A percentile compares a stretch with the other conserved stretches of the same genome.
phyloP scores from a whole-genome alignment of 2,797 vertebrate genomes.

The Taenioides sp. region DNA sequence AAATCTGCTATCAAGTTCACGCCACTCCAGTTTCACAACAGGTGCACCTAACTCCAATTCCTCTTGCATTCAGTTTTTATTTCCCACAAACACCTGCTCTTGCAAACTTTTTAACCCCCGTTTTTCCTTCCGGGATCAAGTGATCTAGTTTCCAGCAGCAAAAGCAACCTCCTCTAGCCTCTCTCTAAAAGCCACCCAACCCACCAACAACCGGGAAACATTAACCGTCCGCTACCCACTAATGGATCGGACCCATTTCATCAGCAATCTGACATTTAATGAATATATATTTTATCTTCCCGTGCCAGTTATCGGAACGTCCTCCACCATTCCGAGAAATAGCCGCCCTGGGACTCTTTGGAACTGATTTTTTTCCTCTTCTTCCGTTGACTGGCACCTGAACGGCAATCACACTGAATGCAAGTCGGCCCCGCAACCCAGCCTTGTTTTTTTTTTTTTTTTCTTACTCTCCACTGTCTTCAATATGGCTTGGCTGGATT shows the following conservation, averaged over 20 bases:
- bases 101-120: constrained; percentile 55
- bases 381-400: constrained; percentile 78
- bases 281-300: constrained; percentile 89
- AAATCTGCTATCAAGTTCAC: constrained; percentile 54
- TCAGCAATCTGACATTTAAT: constrained; percentile 88
- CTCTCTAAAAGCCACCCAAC: constrained; percentile 80
- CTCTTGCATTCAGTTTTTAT: constrained; percentile 44
- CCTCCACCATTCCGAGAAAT: constrained; percentile 83
- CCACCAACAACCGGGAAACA: constrained; percentile 81
- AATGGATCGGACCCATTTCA: constrained; percentile 88
- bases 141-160: constrained; percentile 74
- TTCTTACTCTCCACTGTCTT: constrained; percentile 71
- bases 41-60: constrained; percentile 62
- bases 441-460: constrained; percentile 35
- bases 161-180: constrained; percentile 41
- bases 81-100: constrained; percentile 66
- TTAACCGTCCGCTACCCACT: constrained; percentile 80
- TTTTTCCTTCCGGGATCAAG: constrained; percentile 46
- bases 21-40: constrained; percentile 62
- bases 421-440: constrained; percentile 58
- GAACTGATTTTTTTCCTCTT: constrained; percentile 72
- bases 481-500: constrained; percentile 81
- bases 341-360: constrained; percentile 81
- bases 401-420: constrained; percentile 73
- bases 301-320: constrained; percentile 85